phyloP scores from a whole-genome alignment of 2,797 vertebrate species.

The Mus caroli region DNA sequence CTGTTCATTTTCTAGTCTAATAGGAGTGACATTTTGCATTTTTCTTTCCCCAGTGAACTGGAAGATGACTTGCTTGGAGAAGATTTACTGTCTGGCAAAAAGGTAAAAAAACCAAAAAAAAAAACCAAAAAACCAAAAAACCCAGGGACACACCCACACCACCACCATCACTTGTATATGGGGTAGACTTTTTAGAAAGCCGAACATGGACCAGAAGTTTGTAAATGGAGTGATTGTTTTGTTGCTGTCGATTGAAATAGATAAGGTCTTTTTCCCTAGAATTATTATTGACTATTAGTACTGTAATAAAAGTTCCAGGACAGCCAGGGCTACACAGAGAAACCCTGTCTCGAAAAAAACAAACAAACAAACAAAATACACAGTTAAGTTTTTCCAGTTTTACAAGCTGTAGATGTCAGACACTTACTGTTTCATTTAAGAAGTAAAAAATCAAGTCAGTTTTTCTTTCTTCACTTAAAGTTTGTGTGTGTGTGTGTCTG shows the following conservation, averaged over 20 bases:
- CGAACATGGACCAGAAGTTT: not conserved
- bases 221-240: not conserved
- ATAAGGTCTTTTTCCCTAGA: too few species aligned
- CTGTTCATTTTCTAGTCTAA: not conserved
- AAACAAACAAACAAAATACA: too few species aligned
- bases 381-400: not conserved
- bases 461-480: not conserved
- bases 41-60: conserved; percentile 92
- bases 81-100: conserved; percentile 95
- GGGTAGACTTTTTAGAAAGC: not conserved
- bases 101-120: conserved; percentile 92
- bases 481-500: not conserved
- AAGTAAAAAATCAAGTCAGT: not conserved
- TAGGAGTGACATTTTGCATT: not conserved
- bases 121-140: conserved; percentile 84
- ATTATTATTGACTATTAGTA: not conserved
- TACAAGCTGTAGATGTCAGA: not conserved
- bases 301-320: too few species aligned
- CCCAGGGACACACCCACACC: too few species aligned
- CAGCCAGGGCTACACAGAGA: too few species aligned
- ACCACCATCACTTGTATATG: not conserved
- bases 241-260: not conserved
- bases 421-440: not conserved
- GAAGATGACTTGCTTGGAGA: conserved; percentile 97
- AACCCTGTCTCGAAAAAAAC: too few species aligned